Percentiles rank a stretch among this genome's conserved stretches.
Evolutionary conservation across 2,888 invertebrate species (phyloP).

Genomic region (Troides oblongomaculatus): DNA sequence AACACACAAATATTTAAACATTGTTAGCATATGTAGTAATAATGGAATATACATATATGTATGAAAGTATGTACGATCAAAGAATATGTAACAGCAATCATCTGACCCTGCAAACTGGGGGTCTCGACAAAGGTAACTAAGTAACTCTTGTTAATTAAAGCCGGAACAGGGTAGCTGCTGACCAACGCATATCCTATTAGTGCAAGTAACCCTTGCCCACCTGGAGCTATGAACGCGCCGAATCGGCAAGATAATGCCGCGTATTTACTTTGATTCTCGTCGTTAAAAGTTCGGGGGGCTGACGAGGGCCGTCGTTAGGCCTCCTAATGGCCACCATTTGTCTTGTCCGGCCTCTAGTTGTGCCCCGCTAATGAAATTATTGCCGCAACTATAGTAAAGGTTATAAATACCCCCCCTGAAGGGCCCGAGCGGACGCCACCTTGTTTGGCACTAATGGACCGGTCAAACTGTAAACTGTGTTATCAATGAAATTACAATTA

Average conservation of each 20-base stretch:
- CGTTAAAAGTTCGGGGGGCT: constrained; percentile 78
- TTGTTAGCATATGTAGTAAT: neutral
- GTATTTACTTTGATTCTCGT: constrained; percentile 80
- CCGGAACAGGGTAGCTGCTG: constrained; percentile 47
- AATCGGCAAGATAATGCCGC: constrained; percentile 77
- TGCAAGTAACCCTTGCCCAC: constrained; percentile 60
- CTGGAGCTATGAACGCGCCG: constrained; percentile 71
- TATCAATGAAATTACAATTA: constrained; percentile 81
- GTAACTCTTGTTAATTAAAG: constrained; percentile 34
- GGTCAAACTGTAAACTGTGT: constrained; percentile 80
- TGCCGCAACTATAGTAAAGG: constrained; percentile 79
- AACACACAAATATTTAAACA: too few relatives aligned
- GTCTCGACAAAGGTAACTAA: constrained; percentile 28
- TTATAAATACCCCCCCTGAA: constrained; percentile 74
- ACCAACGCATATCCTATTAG: constrained; percentile 55
- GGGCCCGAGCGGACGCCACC: constrained; percentile 72
- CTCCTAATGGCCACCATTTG: constrained; percentile 80
- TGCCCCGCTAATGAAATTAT: constrained; percentile 80
- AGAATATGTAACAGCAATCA: neutral
- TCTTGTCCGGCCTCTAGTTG: constrained; percentile 80
- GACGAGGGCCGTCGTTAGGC: constrained; percentile 77
- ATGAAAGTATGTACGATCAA: neutral
- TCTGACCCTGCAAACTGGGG: neutral
- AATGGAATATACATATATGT: neutral
- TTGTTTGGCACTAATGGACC: constrained; percentile 79